Conservation (phyloP, 2,888 invertebrate genomes). For the Eupithecia tripunctaria region DNA sequence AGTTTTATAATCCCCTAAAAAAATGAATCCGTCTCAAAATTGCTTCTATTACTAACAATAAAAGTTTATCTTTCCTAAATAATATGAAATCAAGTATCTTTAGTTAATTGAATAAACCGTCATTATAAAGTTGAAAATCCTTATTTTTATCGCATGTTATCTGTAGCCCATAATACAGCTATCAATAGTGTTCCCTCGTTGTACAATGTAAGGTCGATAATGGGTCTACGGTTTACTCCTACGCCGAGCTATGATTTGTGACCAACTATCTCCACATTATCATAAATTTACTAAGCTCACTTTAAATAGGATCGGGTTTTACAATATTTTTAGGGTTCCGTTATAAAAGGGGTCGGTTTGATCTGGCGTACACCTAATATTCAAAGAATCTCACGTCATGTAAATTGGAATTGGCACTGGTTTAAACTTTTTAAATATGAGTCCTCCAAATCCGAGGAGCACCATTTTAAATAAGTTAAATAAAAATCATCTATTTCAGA, state of each 20-base stretch:
- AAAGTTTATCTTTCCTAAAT: not conserved
- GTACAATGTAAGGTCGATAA: slow-evolving; percentile 45
- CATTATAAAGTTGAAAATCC: slow-evolving; percentile 4
- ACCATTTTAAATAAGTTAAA: too few relatives aligned
- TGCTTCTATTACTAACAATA: not conserved
- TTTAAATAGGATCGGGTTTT: slow-evolving; percentile 57
- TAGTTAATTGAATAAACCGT: slow-evolving; percentile 13
- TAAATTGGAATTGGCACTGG: too few relatives aligned
- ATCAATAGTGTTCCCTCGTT: slow-evolving; percentile 20
- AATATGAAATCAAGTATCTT: not conserved
- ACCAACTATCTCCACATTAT: slow-evolving; percentile 56
- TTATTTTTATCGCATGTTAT: slow-evolving; percentile 13
- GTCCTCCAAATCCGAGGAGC: too few relatives aligned
- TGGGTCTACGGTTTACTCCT: slow-evolving; percentile 52
- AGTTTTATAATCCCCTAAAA: not conserved
- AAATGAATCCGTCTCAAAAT: not conserved
- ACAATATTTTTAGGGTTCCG: slow-evolving; percentile 10
- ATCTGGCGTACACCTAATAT: not conserved
- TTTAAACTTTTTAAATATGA: too few relatives aligned
- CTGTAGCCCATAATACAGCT: slow-evolving; percentile 14
- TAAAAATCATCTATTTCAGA: too few relatives aligned
- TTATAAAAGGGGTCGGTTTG: not conserved
- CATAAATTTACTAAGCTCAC: slow-evolving; percentile 65
- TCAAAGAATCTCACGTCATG: too few relatives aligned
- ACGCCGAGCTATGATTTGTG: slow-evolving; percentile 56